Evolutionary conservation across 1,140 invertebrate genomes (phyloP).

Genomic region (Parapsyche elsis): DNA sequence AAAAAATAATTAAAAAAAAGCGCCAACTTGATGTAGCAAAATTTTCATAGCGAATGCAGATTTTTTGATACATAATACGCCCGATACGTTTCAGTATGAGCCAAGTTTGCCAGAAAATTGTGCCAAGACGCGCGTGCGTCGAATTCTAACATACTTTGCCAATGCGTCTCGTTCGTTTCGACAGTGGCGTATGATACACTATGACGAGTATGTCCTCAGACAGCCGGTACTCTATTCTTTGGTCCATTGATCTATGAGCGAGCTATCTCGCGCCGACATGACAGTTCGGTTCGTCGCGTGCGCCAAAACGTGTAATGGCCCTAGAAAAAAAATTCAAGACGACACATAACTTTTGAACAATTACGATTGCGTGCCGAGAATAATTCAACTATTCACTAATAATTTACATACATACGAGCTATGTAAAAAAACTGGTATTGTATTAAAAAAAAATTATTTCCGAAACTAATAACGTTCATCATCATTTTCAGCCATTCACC

Average conservation of each 20-base stretch:
- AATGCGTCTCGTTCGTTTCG: not conserved
- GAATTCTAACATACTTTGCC: not conserved
- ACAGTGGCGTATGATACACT: not conserved
- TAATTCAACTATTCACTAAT: not conserved
- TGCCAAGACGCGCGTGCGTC: constrained; percentile 12
- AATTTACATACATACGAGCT: not conserved
- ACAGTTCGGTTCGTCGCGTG: not conserved
- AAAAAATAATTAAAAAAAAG: too few species aligned
- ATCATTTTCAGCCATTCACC: too few species aligned
- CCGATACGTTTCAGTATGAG: not conserved
- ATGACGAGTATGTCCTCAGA: not conserved
- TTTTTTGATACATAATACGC: too few species aligned
- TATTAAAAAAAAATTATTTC: too few species aligned
- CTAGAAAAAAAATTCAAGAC: too few species aligned
- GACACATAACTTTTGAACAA: too few species aligned
- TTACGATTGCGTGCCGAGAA: too few species aligned
- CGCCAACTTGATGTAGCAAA: too few species aligned
- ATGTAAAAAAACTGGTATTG: too few species aligned
- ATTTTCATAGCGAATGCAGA: too few species aligned
- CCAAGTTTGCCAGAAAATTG: not conserved
- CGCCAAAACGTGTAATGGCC: too few species aligned
- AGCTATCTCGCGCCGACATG: not conserved
- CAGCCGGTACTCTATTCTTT: not conserved
- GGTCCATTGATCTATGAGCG: not conserved
- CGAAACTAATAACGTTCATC: too few species aligned